Base-by-base conservation (phyloP, 2,797 vertebrate species). In the Chlorospingus semifuscus region DNA sequence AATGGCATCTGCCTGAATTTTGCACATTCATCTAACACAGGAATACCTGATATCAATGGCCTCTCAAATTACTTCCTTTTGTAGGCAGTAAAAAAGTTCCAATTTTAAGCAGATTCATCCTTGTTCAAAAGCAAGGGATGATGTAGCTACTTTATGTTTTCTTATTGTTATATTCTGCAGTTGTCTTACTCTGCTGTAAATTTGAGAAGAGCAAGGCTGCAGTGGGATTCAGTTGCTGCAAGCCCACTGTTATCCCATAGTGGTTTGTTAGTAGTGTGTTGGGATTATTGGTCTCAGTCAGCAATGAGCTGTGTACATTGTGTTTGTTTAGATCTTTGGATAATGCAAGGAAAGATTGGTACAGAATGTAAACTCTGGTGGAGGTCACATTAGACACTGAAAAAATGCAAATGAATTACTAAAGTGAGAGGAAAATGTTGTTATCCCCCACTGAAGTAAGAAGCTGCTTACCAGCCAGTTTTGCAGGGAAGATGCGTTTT, bases 401-500 rank as follows among this genome's bases (percentile, higher is more conserved):
- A 93, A 83, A 92, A 92, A 96, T 94, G 75, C 78, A 92, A 87
- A 84, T 87, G 7, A 82, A 59, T 82, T 89, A 66, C n/a, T 23
- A 42, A 82, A 87, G 26, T 47, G 29, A 84, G 55, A 26, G 44
- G 68, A 66, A 79, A 94, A 30, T 76, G 10, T 84, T 95, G 83
- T 90, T 82, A 89, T 96, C 34, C 29, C 20, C 53, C 22, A 61
- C 26, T 74, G 77, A 87, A 91, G 68, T 87, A 87, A 77, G 84
- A 84, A 92, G 68, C 55, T 89, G 68, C 71, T 95, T 92, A 91
- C 23, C 41, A 87, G 47, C 32, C 64, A 64, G 60, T 89, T 93
- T 79, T 87, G 72, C 70, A 26, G 42, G 41, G 84, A 87, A 59
- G 56, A 85, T 66, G 27, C 55, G 77, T 92, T 89, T 60, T 66